Evolutionary conservation across 2,113 vertebrate species (phyloP).

Genomic region (Danio rerio): GRCz12tu NC_133180.1:70422001-70422500

Average conservation of each 20-base stretch:
- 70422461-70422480: too few relatives aligned
- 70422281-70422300: too few relatives aligned
- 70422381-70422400: too few relatives aligned
- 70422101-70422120: slow-evolving; percentile 98
- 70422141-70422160: slow-evolving; percentile 99
- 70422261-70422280: too few relatives aligned
- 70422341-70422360: too few relatives aligned
- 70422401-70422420: too few relatives aligned
- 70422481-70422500: too few relatives aligned
- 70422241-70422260: slow-evolving; percentile 26
- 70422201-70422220: slow-evolving; percentile 96
- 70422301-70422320: too few relatives aligned
- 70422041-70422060: slow-evolving; percentile 75
- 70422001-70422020: slow-evolving; percentile 35
- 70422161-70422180: slow-evolving; percentile 91
- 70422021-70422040: slow-evolving; percentile 24
- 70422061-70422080: slow-evolving; percentile 89
- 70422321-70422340: too few relatives aligned
- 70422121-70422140: slow-evolving; percentile 95
- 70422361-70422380: too few relatives aligned
- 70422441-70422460: too few relatives aligned
- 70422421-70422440: too few relatives aligned
- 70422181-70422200: slow-evolving; percentile 89
- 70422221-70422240: slow-evolving; percentile 79
- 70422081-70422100: slow-evolving; percentile 91